Conservation (phyloP, 2,797 vertebrate species). For the Garrulus glandarius region DNA sequence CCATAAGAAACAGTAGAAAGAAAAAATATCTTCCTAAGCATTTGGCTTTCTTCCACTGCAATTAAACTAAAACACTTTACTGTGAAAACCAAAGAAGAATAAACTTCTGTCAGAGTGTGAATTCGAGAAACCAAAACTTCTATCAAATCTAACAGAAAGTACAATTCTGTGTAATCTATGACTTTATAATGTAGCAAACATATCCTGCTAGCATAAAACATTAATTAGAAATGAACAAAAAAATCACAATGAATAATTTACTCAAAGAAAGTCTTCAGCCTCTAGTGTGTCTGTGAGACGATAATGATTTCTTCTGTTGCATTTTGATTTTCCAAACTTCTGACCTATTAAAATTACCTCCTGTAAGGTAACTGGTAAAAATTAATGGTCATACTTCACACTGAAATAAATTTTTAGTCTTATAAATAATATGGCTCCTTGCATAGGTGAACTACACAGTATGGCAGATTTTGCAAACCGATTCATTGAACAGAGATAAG, state of each 20-base stretch:
- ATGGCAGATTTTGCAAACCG: not conserved
- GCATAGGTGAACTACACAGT: not conserved
- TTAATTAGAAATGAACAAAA: not conserved
- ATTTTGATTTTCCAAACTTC: not conserved
- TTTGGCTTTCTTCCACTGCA: not conserved
- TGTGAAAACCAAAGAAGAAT: not conserved
- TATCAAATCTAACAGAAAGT: not conserved
- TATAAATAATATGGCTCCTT: not conserved
- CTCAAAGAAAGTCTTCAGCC: not conserved
- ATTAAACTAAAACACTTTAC: not conserved
- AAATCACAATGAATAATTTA: not conserved
- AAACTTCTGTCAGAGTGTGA: not conserved
- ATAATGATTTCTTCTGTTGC: not conserved
- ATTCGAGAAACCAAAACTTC: not conserved
- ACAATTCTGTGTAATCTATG: not conserved
- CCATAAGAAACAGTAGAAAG: not conserved
- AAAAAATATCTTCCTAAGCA: not conserved
- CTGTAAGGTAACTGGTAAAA: not conserved
- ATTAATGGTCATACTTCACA: not conserved
- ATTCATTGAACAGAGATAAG: not conserved
- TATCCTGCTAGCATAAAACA: not conserved
- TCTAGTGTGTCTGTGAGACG: not conserved
- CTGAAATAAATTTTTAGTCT: not conserved
- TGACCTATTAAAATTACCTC: not conserved
- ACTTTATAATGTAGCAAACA: not conserved